phyloP scores from a whole-genome alignment of 2,797 vertebrate species.

The Eulemur albifrons region DNA sequence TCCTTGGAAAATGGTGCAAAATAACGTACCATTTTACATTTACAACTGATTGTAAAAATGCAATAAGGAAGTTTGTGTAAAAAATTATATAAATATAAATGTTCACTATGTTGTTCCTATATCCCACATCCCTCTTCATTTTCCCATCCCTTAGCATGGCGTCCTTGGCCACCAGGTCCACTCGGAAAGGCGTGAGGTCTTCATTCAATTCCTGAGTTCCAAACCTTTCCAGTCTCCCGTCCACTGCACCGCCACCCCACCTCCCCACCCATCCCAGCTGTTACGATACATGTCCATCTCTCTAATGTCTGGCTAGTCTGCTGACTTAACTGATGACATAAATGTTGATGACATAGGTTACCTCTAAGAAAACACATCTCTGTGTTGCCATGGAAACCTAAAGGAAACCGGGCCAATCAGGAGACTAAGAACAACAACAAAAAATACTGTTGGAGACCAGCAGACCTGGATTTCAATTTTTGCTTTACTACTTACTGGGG shows the following conservation, averaged over 20 bases:
- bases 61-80: not conserved
- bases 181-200: not conserved
- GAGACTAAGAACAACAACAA: not conserved
- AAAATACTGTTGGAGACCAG: not conserved
- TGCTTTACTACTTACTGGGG: not conserved
- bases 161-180: rapidly evolving
- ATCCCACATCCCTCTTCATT: not conserved
- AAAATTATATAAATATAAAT: not conserved
- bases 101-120: not conserved
- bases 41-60: not conserved
- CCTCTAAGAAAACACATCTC: not conserved
- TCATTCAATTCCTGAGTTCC: not conserved
- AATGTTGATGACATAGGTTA: not conserved
- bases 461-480: not conserved
- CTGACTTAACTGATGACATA: not conserved
- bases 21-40: not conserved
- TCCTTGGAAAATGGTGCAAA: not conserved
- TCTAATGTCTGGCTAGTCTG: not conserved
- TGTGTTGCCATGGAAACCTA: not conserved
- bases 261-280: not conserved
- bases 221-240: not conserved
- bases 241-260: rapidly evolving
- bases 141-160: not conserved
- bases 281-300: not conserved
- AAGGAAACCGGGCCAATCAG: not conserved